A percentile compares a stretch with the other conserved stretches of the same genome.
Evolutionary conservation across 2,113 vertebrate species (phyloP).

Genomic region (Cairina moschata): DNA sequence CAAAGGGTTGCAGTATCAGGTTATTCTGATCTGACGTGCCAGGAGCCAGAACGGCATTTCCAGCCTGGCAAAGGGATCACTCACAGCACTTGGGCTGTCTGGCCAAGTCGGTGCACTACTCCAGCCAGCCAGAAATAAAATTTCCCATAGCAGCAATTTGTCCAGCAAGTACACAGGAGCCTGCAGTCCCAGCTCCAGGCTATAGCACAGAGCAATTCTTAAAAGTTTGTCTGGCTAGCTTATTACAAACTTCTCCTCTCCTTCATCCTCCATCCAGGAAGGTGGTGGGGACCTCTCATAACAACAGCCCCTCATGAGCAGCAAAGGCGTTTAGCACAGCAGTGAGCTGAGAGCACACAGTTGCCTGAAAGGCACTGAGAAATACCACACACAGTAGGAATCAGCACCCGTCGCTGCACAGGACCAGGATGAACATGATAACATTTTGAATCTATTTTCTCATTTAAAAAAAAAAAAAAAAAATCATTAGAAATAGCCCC

Average conservation of each 20-base stretch:
- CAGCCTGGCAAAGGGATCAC: neutral
- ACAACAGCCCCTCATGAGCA: neutral
- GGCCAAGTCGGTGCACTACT: neutral
- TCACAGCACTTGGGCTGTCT: neutral
- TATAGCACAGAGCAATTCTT: neutral
- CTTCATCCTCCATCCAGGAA: neutral
- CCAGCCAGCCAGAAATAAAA: neutral
- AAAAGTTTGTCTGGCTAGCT: neutral
- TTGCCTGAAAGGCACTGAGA: neutral
- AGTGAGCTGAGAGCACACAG: neutral
- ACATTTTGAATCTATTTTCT: neutral
- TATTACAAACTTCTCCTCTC: neutral
- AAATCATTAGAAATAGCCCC: neutral
- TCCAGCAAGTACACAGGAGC: neutral
- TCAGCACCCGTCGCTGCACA: neutral
- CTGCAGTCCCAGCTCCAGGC: neutral
- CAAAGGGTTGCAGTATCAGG: neutral
- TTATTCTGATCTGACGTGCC: neutral
- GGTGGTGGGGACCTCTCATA: neutral
- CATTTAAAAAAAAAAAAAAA: neutral
- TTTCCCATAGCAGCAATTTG: neutral
- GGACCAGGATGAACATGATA: neutral
- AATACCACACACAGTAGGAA: fast-evolving
- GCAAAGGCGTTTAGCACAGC: neutral
- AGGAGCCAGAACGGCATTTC: neutral